phyloP scores from a whole-genome alignment of 2,888 invertebrate species.

The Liposcelis brunnea region DNA sequence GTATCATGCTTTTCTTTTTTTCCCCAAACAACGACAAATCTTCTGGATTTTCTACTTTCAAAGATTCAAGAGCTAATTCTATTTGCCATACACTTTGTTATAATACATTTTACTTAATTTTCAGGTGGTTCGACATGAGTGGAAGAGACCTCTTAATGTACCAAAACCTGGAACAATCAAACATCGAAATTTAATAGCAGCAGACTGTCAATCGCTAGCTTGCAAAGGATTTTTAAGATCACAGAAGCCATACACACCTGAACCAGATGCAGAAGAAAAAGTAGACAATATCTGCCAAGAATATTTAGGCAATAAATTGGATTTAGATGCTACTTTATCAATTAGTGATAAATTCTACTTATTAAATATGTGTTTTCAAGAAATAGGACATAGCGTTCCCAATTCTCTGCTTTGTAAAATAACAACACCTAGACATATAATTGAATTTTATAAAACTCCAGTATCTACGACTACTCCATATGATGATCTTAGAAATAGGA shows the following conservation, averaged over 20 bases:
- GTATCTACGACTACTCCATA: constrained; percentile 52
- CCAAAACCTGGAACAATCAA: constrained; percentile 33
- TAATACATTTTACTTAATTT: no score
- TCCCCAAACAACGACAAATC: no score
- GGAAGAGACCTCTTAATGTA: no score
- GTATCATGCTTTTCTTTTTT: no score
- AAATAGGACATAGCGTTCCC: constrained; percentile 61
- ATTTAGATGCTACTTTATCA: constrained; percentile 27
- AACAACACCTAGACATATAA: constrained; percentile 47
- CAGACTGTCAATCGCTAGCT: constrained; percentile 19
- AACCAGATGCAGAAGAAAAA: constrained; percentile 40
- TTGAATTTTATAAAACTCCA: constrained; percentile 51
- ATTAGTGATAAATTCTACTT: constrained; percentile 42
- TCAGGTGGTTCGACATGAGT: no score
- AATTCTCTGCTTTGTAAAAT: constrained; percentile 66
- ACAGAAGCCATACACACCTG: constrained; percentile 56
- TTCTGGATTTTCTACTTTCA: no score
- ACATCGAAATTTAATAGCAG: constrained; percentile 34
- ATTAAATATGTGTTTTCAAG: constrained; percentile 47
- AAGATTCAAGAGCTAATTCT: no score
- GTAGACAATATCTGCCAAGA: constrained; percentile 41
- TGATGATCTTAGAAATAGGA: constrained; percentile 43
- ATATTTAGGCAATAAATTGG: constrained; percentile 29
- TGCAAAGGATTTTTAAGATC: constrained; percentile 45
- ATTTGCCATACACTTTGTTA: no score